phyloP scores from a whole-genome alignment of 2,797 vertebrate genomes.

The Oceanodroma leucorhoa region DNA sequence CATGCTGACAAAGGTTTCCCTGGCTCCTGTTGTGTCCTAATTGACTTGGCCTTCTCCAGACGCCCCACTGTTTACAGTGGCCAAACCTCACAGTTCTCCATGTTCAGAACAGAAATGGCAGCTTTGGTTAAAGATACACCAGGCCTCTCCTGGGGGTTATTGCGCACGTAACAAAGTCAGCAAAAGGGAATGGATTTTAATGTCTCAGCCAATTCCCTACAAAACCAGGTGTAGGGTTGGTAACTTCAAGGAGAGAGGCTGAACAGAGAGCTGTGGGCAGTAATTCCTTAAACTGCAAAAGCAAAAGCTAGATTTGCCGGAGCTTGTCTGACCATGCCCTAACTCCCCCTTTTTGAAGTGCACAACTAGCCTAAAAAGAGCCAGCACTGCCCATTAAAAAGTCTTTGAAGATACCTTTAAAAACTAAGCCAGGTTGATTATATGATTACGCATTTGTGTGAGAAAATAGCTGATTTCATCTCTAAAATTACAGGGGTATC shows the following conservation, averaged over 20 bases:
- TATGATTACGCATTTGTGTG: neutral
- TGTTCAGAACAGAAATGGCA: neutral
- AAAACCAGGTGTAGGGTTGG: neutral
- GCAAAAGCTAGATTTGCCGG: neutral
- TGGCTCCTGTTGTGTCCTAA: neutral
- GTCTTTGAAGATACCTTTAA: constrained; percentile 20
- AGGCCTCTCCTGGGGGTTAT: neutral
- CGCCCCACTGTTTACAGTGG: neutral
- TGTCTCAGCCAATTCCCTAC: neutral
- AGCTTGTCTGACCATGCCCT: constrained; percentile 17
- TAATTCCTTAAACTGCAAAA: neutral
- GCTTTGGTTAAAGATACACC: neutral
- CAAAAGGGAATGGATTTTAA: neutral
- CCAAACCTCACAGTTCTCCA: neutral
- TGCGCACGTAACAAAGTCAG: neutral
- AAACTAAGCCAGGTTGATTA: neutral
- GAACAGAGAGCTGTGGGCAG: neutral
- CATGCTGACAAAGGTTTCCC: neutral
- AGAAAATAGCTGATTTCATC: neutral
- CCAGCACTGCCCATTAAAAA: neutral
- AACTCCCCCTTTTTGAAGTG: neutral
- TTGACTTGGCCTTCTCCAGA: neutral
- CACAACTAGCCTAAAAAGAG: neutral
- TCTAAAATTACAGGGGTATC: neutral
- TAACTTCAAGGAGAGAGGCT: neutral